Base-by-base conservation (phyloP, 2,888 invertebrate genomes). In the Drosophila acutilabella region DNA sequence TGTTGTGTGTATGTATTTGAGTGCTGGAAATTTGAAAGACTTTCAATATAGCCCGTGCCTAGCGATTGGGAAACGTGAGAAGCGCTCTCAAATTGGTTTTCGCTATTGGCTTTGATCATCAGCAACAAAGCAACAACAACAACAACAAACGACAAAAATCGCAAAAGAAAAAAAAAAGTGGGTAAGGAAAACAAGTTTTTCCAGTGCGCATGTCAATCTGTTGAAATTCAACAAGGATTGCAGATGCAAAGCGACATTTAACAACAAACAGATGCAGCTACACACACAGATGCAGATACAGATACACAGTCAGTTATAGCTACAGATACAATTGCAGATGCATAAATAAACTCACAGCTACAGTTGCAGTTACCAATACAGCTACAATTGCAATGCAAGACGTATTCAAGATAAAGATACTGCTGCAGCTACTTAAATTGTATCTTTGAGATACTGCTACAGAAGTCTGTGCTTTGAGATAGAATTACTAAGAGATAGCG, bases 11-110 rank as follows among this genome's bases (percentile, higher is more conserved):
- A n/a, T 72, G 16, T 56, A 16, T 62, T 45, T 59, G 20, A 56
- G 58, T 33, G 78, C 70, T 78, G 74, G 58, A 78, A 69, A 81
- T 81, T 78, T 52, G 64, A 79, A 81, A 80, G 81, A 81, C 79
- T 81, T 79, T 79, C 81, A 81, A 79, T 78, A 74, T 48, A 70
- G 73, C 72, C 70, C 72, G 60, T 71, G 79, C 75, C 77, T 68
- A 67, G 67, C 65, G 81, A 80, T 77, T 80, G 78, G 80, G 69
- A 80, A 76, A 78, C 80, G 80, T 78, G 78, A 75, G 80, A 78
- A 78, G 76, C 72, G 77, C 54, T 1, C 79, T 76, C 60, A 66
- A 76, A 78, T 76, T 76, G 69, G 56, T 64, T 73, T 64, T 78
- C 74, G 76, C 70, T 76, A 65, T 76, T 76, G 78, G 75, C 74